Conservation (phyloP, 2,888 invertebrate genomes). For the Mimumesa dahlbomi region DNA sequence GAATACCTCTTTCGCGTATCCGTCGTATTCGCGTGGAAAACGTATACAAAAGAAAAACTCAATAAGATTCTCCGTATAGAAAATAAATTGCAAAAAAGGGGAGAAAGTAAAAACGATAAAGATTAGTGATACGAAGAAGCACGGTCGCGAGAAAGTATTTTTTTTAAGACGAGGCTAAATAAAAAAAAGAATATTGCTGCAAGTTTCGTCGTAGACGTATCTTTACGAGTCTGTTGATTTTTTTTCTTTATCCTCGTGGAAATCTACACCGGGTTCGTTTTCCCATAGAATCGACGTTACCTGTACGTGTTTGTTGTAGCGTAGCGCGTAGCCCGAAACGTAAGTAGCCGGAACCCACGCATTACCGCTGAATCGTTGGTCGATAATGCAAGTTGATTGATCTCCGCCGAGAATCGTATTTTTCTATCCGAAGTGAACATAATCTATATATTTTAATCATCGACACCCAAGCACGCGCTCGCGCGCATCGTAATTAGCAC, state of each 20-base stretch:
- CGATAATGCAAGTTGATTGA: conserved; percentile 39
- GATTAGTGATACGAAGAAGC: too few species aligned
- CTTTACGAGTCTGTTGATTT: too few species aligned
- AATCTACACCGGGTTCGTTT: background rate
- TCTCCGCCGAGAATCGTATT: conserved; percentile 65
- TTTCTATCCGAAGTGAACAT: conserved; percentile 60
- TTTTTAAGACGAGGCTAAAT: too few species aligned
- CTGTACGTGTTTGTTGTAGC: conserved; percentile 14
- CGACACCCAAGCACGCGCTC: too few species aligned
- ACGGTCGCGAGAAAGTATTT: conserved; percentile 9
- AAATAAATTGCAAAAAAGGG: background rate
- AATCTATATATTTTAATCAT: conserved; percentile 66
- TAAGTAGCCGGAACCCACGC: too few species aligned
- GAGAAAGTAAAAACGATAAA: background rate
- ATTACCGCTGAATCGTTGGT: conserved; percentile 37
- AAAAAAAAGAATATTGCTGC: too few species aligned
- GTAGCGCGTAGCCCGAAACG: too few species aligned
- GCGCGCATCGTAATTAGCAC: conserved; percentile 45
- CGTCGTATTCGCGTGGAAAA: background rate
- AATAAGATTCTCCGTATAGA: too few species aligned
- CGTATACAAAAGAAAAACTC: too few species aligned
- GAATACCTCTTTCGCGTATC: background rate
- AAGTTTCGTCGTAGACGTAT: too few species aligned
- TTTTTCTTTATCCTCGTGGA: background rate
- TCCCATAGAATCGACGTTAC: conserved; percentile 5